A percentile compares a stretch with the other conserved stretches of the same genome.
Conservation (phyloP, 2,888 invertebrate species). For the Pseudococcus viburni region DNA sequence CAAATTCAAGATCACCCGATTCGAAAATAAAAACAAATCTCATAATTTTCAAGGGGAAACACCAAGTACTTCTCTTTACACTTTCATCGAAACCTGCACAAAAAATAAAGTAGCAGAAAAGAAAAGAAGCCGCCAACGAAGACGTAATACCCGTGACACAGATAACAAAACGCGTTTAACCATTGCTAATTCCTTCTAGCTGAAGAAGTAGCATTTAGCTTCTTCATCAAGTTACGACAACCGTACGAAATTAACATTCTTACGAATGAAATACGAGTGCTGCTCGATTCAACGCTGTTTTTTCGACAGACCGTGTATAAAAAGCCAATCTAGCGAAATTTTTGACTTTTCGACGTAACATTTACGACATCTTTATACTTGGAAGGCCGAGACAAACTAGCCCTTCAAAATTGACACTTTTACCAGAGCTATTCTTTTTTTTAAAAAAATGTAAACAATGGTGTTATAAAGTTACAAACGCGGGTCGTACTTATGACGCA, state of each 20-base stretch:
- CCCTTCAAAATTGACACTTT: slow-evolving; percentile 9
- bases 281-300: background rate
- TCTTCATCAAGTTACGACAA: slow-evolving; percentile 61
- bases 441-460: slow-evolving; percentile 31
- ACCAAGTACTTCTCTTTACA: background rate
- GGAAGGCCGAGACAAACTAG: background rate
- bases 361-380: background rate
- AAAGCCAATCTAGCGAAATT: background rate
- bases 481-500: background rate
- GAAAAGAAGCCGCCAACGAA: slow-evolving; percentile 27
- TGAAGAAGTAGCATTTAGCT: slow-evolving; percentile 7
- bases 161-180: slow-evolving; percentile 55
- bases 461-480: background rate
- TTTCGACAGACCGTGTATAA: background rate
- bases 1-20: no score
- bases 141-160: slow-evolving; percentile 31
- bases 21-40: background rate
- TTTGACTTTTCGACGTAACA: slow-evolving; percentile 24
- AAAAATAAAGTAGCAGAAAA: background rate
- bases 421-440: background rate
- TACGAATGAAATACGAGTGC: slow-evolving; percentile 11
- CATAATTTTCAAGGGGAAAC: background rate
- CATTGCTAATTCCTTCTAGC: slow-evolving; percentile 35
- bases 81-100: background rate
- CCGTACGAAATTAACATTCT: slow-evolving; percentile 53